These are phyloP conservation scores for Thumatha senex DNA, from an alignment of 2,888 invertebrate species.

Conservation along the genomic window DNA sequence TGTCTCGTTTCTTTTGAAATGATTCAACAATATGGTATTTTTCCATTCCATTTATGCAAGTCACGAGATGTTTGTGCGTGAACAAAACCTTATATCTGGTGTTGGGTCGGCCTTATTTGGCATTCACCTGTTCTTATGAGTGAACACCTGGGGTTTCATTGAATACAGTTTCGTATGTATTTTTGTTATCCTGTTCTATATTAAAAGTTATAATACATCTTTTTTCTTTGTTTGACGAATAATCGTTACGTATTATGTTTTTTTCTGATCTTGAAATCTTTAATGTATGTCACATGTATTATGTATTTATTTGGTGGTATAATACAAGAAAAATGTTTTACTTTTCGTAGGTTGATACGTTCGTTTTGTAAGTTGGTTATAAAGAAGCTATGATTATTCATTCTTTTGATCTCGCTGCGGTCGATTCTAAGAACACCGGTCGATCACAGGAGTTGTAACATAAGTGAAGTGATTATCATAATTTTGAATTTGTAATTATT, in stretches of 20 bases:
- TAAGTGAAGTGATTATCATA: slow-evolving; percentile 42
- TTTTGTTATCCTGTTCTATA: not conserved
- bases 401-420: slow-evolving; percentile 7
- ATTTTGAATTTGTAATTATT: slow-evolving; percentile 48
- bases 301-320: not conserved
- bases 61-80: slow-evolving; percentile 20
- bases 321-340: not conserved
- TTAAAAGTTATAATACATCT: not conserved
- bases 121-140: slow-evolving; percentile 30
- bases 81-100: slow-evolving; percentile 23
- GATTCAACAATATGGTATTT: slow-evolving; percentile 10
- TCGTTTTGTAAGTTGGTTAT: no score
- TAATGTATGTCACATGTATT: not conserved
- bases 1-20: not conserved
- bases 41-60: slow-evolving; percentile 26
- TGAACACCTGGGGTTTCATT: slow-evolving; percentile 17
- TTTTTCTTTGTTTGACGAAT: not conserved
- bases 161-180: not conserved
- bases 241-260: no score
- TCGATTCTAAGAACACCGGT: slow-evolving; percentile 8
- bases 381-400: not conserved
- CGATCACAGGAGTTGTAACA: slow-evolving; percentile 11
- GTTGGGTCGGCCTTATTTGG: slow-evolving; percentile 29
- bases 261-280: not conserved
- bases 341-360: not conserved